These are phyloP conservation scores for Podabrus alpinus DNA, from an alignment of 2,888 invertebrate species.

Conservation along the genomic window DNA sequence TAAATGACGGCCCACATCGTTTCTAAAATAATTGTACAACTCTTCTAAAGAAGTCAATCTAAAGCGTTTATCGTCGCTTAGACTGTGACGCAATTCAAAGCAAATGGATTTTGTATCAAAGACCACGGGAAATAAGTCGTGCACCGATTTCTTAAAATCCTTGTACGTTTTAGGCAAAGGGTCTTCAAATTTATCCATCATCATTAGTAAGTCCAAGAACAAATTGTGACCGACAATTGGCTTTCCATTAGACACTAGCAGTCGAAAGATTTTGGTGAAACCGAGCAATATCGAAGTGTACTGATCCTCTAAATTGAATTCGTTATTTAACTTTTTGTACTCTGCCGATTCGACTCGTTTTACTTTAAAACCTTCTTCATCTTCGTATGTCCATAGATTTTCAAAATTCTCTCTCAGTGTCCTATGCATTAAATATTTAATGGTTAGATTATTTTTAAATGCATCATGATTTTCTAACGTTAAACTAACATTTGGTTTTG, in stretches of 20 bases:
- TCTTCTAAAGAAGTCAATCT: slow-evolving; percentile 60
- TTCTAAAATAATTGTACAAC: slow-evolving; percentile 65
- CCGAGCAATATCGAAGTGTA: slow-evolving; percentile 63
- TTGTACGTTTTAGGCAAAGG: slow-evolving; percentile 68
- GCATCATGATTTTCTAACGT: slow-evolving; percentile 38
- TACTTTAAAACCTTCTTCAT: slow-evolving; percentile 49
- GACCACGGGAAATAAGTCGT: slow-evolving; percentile 66
- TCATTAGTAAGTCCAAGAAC: slow-evolving; percentile 69
- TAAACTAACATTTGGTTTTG: slow-evolving; percentile 42
- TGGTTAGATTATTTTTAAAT: slow-evolving; percentile 55
- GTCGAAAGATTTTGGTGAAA: slow-evolving; percentile 68
- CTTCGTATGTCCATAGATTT: slow-evolving; percentile 45
- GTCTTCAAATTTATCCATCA: slow-evolving; percentile 73
- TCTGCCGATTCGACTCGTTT: slow-evolving; percentile 48
- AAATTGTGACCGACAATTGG: slow-evolving; percentile 80
- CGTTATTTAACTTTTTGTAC: slow-evolving; percentile 43
- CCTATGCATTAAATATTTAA: slow-evolving; percentile 64
- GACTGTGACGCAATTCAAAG: slow-evolving; percentile 56
- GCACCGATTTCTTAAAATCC: slow-evolving; percentile 66
- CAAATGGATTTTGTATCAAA: slow-evolving; percentile 78
- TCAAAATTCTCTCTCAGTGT: slow-evolving; percentile 62
- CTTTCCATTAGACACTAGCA: slow-evolving; percentile 64
- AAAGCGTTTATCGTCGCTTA: slow-evolving; percentile 57
- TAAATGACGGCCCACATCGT: slow-evolving; percentile 53
- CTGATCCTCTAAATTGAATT: slow-evolving; percentile 57